These are phyloP conservation scores for Mustela erminea DNA, from an alignment of 2,797 vertebrate genomes.

Conservation along the genomic window DNA sequence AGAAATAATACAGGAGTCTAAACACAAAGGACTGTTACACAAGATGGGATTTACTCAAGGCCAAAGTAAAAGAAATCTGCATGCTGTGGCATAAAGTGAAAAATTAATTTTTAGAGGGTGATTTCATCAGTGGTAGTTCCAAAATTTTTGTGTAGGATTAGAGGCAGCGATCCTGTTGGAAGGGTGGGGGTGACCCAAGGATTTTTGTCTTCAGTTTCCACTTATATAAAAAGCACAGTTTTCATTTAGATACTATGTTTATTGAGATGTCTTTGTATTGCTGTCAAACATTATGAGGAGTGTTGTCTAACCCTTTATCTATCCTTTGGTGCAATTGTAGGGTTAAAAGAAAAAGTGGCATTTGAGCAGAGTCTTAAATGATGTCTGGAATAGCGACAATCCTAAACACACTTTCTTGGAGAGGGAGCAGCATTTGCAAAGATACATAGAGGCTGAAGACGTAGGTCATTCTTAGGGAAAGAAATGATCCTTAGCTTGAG, in stretches of 20 bases:
- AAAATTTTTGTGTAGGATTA: not conserved
- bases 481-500: not conserved
- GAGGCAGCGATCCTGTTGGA: not conserved
- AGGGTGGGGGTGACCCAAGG: not conserved
- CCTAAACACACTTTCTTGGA: not conserved
- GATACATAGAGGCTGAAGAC: not conserved
- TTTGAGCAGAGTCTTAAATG: not conserved
- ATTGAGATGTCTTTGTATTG: not conserved
- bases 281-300: not conserved
- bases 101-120: not conserved
- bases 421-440: not conserved
- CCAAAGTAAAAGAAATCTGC: constrained; percentile 6
- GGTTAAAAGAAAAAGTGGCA: not conserved
- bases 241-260: not conserved
- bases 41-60: not conserved
- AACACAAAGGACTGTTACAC: not conserved
- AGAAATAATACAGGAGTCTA: not conserved
- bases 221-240: not conserved
- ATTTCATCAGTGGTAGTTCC: not conserved
- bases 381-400: not conserved
- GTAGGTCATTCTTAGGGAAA: not conserved
- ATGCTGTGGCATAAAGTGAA: not conserved
- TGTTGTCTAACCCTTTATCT: not conserved
- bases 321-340: not conserved
- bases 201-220: constrained; percentile 1